Conservation (phyloP, 1,140 invertebrate species). For the Brachionus plicatilis region DNA sequence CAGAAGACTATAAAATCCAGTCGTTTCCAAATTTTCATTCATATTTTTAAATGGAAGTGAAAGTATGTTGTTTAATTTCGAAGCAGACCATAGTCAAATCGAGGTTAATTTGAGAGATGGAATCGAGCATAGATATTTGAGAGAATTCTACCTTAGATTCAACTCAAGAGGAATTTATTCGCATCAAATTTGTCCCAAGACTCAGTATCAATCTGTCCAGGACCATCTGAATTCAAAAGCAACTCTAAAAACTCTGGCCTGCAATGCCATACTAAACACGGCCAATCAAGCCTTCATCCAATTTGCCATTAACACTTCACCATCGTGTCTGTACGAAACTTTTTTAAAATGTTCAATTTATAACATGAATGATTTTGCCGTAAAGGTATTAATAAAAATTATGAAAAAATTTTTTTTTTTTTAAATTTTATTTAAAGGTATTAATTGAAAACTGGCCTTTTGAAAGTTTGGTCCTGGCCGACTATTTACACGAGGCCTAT, state of each 20-base stretch:
- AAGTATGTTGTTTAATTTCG: conserved; percentile 21
- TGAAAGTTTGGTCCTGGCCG: neutral
- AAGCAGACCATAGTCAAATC: neutral
- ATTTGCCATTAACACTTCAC: neutral
- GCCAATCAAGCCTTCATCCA: neutral
- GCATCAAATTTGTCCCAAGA: neutral
- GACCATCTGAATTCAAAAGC: neutral
- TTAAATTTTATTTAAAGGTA: neutral
- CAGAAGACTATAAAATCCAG: neutral
- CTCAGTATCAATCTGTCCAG: neutral
- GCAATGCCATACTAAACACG: neutral
- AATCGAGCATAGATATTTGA: neutral
- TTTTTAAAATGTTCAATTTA: conserved; percentile 7
- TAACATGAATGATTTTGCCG: neutral
- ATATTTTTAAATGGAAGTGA: neutral
- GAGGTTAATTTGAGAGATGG: neutral
- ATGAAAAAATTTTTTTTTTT: neutral
- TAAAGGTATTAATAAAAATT: neutral
- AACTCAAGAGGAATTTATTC: conserved; percentile 19
- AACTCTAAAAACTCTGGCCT: neutral
- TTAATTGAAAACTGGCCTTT: conserved; percentile 1
- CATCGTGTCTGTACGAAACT: neutral
- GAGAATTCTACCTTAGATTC: neutral
- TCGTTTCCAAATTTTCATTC: neutral
- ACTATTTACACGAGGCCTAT: neutral